Evolutionary conservation across 1,140 invertebrate species (phyloP).

Genomic region (Sycophaga agraensis): DNA sequence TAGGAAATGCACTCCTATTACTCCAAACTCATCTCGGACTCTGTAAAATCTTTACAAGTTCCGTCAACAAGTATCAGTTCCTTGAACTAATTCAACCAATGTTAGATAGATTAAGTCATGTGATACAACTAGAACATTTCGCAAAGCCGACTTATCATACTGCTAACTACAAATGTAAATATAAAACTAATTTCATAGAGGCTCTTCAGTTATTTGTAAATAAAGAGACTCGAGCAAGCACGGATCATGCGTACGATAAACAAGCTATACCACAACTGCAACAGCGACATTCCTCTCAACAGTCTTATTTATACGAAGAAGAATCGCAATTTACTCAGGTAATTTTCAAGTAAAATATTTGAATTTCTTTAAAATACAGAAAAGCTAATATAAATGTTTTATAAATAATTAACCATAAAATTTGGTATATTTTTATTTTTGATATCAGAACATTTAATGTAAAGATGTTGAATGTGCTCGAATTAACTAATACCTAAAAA

Average conservation of each 20-base stretch:
- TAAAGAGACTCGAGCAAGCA: not conserved
- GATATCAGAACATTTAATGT: no score
- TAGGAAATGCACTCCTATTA: constrained; percentile 65
- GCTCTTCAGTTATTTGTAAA: constrained; percentile 65
- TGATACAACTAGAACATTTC: constrained; percentile 69
- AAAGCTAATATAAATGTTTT: no score
- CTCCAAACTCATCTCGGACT: constrained; percentile 68
- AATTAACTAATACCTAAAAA: no score
- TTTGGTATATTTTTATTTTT: no score
- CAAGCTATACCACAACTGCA: constrained; percentile 6
- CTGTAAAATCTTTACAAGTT: constrained; percentile 68
- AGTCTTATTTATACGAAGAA: no score
- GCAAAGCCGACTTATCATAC: constrained; percentile 57
- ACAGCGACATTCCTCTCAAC: constrained; percentile 23
- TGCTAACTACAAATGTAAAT: constrained; percentile 62
- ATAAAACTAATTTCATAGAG: constrained; percentile 65
- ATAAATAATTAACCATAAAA: no score
- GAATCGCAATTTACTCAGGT: constrained; percentile 48
- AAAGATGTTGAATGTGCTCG: no score
- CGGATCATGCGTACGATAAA: not conserved
- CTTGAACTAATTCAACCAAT: constrained; percentile 69
- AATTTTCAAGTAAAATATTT: no score
- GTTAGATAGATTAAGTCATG: constrained; percentile 65
- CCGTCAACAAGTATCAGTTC: constrained; percentile 73
- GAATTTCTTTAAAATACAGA: no score